A percentile compares a stretch with the other conserved stretches of the same genome.
Conservation (phyloP, 2,113 vertebrate species). For the Cervus canadensis region DNA sequence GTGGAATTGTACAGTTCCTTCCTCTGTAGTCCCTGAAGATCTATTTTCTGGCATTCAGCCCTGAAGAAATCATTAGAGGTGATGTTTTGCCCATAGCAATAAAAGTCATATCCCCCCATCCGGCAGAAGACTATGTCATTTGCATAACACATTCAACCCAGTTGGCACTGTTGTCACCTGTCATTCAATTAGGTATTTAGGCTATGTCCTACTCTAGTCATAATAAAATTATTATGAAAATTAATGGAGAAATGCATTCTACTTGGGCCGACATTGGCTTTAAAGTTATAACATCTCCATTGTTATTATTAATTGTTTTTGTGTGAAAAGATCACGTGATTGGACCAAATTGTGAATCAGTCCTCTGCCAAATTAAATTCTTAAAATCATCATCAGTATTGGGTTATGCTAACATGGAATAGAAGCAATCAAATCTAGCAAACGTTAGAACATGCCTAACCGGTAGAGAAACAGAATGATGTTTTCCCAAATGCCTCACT, state of each 20-base stretch:
- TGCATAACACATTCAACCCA: slow-evolving; percentile 42
- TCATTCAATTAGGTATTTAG: slow-evolving; percentile 55
- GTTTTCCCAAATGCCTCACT: not conserved
- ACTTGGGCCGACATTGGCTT: slow-evolving; percentile 42
- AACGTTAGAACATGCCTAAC: not conserved
- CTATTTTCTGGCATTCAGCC: not conserved
- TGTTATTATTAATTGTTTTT: slow-evolving; percentile 68
- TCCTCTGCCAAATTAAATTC: slow-evolving; percentile 43
- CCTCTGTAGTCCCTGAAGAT: not conserved
- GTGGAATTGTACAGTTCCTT: not conserved
- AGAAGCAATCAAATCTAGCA: not conserved
- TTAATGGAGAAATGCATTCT: slow-evolving; percentile 49
- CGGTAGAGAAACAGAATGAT: not conserved
- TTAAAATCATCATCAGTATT: slow-evolving; percentile 36
- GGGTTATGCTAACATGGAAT: slow-evolving; percentile 31
- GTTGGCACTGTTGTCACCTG: slow-evolving; percentile 27
- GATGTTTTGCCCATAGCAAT: not conserved
- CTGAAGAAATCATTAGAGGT: not conserved
- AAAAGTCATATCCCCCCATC: slow-evolving; percentile 21
- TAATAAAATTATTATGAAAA: slow-evolving; percentile 65
- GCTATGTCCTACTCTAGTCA: slow-evolving; percentile 25
- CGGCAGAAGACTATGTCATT: slow-evolving; percentile 11
- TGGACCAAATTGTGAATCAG: slow-evolving; percentile 65
- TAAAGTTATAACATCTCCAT: slow-evolving; percentile 49
- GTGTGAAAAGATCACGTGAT: slow-evolving; percentile 55